Evolutionary conservation across 2,113 vertebrate species (phyloP).

Genomic region (Oreotrochilus melanogaster): DNA sequence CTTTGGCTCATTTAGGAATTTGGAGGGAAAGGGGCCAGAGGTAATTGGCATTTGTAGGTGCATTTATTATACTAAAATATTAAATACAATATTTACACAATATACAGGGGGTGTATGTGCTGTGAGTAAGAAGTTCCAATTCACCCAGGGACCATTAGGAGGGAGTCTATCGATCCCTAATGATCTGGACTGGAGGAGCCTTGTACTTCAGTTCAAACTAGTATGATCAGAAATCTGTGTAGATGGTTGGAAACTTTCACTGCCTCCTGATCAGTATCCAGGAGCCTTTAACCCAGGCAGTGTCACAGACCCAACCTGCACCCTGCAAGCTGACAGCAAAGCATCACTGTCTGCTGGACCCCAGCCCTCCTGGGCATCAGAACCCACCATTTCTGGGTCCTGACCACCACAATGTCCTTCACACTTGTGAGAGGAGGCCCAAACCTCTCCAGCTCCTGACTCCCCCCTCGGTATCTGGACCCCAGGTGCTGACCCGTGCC

Average conservation of each 20-base stretch:
- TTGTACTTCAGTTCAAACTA: accelerated
- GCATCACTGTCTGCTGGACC: background rate
- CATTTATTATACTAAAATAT: background rate
- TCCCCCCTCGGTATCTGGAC: accelerated
- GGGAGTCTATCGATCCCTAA: background rate
- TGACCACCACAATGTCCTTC: background rate
- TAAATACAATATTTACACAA: background rate
- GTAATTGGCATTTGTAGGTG: background rate
- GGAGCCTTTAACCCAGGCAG: background rate
- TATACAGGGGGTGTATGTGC: background rate
- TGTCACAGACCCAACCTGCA: background rate
- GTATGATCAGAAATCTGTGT: too few species aligned
- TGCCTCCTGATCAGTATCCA: background rate
- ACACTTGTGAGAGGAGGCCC: background rate
- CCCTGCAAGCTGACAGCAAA: background rate
- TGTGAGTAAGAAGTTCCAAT: background rate
- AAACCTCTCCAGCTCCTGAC: background rate
- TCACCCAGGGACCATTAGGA: background rate
- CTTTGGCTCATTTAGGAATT: background rate
- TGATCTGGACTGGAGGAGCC: too few species aligned
- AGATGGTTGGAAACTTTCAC: background rate
- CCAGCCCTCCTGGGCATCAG: background rate
- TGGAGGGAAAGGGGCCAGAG: background rate
- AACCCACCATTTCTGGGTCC: background rate
- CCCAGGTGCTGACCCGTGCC: background rate